Evolutionary conservation across 2,888 invertebrate species (phyloP), one percentile per base, ranked within the genome.

Genomic region (Nematopogon swammerdamellus): DNA sequence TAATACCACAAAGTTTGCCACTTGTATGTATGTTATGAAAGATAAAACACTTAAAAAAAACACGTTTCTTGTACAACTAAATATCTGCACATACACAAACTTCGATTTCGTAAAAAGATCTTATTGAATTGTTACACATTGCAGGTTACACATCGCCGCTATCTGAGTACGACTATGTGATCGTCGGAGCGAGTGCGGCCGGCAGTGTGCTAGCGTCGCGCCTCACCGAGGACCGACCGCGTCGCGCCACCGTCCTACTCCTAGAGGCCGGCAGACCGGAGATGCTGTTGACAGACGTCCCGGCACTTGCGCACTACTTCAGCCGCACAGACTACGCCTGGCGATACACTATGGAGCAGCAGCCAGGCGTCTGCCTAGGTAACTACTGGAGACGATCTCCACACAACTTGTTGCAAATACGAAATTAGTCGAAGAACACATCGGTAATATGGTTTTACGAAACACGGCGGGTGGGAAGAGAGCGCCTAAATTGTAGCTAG

Each of bases 191-290:
- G 0, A 89, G 90, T 0, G 84, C 88, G 0, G 85, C 86, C 0
- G 91, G 91, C 0, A 84, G 88, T 0, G 86, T 85, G 0, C 59
- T 91, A 10, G 89, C 90, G 0, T 84, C 87, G 56, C 79, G 91
- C 1, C 70, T 91, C 0, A 81, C 86, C 0, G 88, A 89, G 65
- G 83, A 69, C 44, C 75, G 75, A 52, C 77, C 74, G 0, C 62
- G 57, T 48, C 62, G 57, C 48, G 64, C 82, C 29, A 84, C 72
- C 46, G 81, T 89, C 0, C 69, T 90, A 4, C 67, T 90, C 1
- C 59, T 90, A 10, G 90, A 90, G 63, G 86, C 87, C 0, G 79
- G 79, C 0, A 72, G 70, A 53, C 70, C 77, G 1, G 79, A 77
- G 56, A 70, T 66, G 63, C 59, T 84, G 1, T 60, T 83, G 2